phyloP scores from a whole-genome alignment of 2,113 vertebrate genomes.

The Gavia stellata region DNA sequence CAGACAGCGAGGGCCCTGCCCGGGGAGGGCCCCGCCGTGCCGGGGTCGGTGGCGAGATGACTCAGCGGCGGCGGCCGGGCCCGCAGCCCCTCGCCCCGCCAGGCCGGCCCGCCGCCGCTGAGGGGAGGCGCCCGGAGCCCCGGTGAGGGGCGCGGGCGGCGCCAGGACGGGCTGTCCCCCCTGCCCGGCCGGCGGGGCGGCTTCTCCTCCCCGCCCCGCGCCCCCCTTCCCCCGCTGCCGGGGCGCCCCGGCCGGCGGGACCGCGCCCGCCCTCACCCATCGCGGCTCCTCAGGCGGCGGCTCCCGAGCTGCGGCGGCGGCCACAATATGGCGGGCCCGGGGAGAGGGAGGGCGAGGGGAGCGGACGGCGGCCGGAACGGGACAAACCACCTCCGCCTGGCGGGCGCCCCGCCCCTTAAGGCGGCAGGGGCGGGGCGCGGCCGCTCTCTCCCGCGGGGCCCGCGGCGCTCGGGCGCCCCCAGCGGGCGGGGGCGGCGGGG shows the following conservation, averaged over 20 bases:
- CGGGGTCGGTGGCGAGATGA: not conserved
- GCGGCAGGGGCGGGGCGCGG: not conserved
- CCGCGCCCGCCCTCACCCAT: not conserved
- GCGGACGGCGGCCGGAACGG: not conserved
- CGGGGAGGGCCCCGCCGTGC: not conserved
- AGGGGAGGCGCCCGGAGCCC: not conserved
- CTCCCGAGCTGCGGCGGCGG: not conserved
- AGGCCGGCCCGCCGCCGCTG: not conserved
- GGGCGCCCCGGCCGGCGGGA: not conserved
- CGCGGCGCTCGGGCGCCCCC: not conserved
- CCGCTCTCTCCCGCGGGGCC: not conserved
- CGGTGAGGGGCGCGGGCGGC: not conserved
- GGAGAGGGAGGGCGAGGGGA: not conserved
- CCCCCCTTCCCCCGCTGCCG: not conserved
- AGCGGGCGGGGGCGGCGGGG: not conserved
- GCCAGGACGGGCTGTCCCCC: too few species aligned
- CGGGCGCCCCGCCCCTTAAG: not conserved
- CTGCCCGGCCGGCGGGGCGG: too few species aligned
- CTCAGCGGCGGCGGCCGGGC: not conserved
- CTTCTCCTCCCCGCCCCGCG: not conserved
- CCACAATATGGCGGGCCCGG: slow-evolving; percentile 27
- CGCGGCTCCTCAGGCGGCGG: not conserved
- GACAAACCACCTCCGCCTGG: not conserved
- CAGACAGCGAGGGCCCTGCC: not conserved
- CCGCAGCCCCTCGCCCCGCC: not conserved